phyloP scores from a whole-genome alignment of 2,888 invertebrate species.

The Lymantria dispar region DNA sequence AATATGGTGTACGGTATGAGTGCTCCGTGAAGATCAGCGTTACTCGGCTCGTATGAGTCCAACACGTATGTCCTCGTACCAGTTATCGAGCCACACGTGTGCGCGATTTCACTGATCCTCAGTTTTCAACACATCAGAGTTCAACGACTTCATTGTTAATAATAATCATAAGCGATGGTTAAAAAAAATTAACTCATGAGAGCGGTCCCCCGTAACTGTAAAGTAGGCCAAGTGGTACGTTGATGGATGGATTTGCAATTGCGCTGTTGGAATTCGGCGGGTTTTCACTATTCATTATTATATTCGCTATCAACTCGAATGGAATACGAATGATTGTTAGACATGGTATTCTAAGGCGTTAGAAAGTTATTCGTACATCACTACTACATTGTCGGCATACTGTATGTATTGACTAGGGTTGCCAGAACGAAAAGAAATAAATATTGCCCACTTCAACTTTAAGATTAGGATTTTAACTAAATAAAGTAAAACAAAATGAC shows the following conservation, averaged over 20 bases:
- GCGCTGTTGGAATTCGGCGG: conserved; percentile 28
- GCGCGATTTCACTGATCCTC: conserved; percentile 51
- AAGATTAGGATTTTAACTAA: too few relatives aligned
- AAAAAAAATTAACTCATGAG: conserved; percentile 5
- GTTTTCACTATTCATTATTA: conserved; percentile 31
- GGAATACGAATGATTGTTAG: conserved; percentile 43
- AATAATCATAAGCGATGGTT: conserved; percentile 29
- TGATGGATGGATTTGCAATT: conserved; percentile 41
- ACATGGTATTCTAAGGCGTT: conserved; percentile 33
- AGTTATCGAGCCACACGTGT: conserved; percentile 43
- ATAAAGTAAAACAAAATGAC: too few relatives aligned
- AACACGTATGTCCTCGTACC: conserved; percentile 30
- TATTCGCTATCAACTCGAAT: conserved; percentile 34
- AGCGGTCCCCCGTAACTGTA: conserved; percentile 6
- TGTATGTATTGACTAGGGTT: not conserved
- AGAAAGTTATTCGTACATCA: conserved; percentile 50
- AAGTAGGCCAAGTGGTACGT: conserved; percentile 50
- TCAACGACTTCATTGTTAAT: conserved; percentile 45
- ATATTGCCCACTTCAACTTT: too few relatives aligned
- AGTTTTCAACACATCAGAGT: conserved; percentile 51
- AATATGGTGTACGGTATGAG: too few relatives aligned
- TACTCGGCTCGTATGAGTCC: conserved; percentile 1
- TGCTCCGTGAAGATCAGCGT: not conserved
- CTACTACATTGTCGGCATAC: conserved; percentile 9
- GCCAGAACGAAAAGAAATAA: not conserved